phyloP scores from a whole-genome alignment of 2,888 invertebrate genomes.

The Ypsolopha sequella region DNA sequence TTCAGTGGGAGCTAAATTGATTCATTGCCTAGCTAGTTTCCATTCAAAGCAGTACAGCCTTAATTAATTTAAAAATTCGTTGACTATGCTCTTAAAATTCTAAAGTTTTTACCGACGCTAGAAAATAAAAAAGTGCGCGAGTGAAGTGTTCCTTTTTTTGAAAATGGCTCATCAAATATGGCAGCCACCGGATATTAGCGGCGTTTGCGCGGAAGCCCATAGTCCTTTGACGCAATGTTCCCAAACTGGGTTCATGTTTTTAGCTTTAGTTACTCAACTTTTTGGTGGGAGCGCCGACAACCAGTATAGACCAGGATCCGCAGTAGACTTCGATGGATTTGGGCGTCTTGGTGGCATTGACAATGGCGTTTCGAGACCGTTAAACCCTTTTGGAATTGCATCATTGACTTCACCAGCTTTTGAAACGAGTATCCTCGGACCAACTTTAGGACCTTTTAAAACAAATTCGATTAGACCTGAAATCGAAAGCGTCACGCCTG shows the following conservation, averaged over 20 bases:
- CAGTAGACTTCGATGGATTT: background rate
- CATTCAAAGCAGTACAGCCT: no score
- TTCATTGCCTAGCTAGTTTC: no score
- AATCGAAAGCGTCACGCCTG: conserved; percentile 5
- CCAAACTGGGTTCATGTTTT: conserved; percentile 68
- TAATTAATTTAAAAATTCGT: no score
- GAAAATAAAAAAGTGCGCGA: no score
- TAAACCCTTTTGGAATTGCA: background rate
- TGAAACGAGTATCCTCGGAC: conserved; percentile 9
- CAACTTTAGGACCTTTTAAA: background rate
- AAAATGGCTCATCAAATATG: conserved; percentile 43
- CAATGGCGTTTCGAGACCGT: background rate
- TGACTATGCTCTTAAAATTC: no score
- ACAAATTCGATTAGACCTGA: no score
- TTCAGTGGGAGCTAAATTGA: no score
- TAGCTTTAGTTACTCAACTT: conserved; percentile 67
- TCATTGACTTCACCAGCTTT: conserved; percentile 6
- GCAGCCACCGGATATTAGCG: conserved; percentile 69
- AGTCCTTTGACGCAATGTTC: conserved; percentile 71
- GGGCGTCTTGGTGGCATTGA: background rate
- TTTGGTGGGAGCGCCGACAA: conserved; percentile 66
- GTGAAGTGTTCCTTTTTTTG: no score
- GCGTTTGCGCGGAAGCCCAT: conserved; percentile 63
- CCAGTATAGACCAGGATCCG: background rate
- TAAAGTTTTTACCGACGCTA: no score